phyloP scores from a whole-genome alignment of 2,797 vertebrate species.

The Thamnophis elegans region DNA sequence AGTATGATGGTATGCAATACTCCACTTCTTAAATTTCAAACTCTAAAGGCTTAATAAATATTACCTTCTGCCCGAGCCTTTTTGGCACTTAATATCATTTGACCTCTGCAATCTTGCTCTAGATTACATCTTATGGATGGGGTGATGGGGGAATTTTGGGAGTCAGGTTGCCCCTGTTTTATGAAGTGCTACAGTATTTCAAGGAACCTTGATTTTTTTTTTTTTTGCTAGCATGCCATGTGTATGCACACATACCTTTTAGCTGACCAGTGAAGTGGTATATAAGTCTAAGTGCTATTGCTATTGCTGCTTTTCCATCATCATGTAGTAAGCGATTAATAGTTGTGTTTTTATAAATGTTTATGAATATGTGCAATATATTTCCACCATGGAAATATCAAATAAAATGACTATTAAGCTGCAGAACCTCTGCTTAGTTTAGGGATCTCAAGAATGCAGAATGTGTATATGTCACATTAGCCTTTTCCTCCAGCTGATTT shows the following conservation, averaged over 20 bases:
- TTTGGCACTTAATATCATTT: background rate
- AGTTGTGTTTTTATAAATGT: background rate
- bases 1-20: background rate
- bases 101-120: background rate
- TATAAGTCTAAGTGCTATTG: too few relatives aligned
- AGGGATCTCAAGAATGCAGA: background rate
- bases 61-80: background rate
- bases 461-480: background rate
- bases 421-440: background rate
- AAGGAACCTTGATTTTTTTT: background rate
- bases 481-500: constrained; percentile 10
- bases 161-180: background rate
- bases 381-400: background rate
- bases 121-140: background rate
- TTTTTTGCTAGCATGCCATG: background rate
- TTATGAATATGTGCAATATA: background rate
- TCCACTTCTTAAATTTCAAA: background rate
- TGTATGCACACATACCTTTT: background rate
- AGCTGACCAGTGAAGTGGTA: too few relatives aligned
- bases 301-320: background rate
- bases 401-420: background rate
- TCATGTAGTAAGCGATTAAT: background rate
- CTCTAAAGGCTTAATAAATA: background rate
- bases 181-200: background rate
- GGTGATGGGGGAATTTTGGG: background rate